Evolutionary conservation across 2,797 vertebrate genomes (phyloP).

Genomic region (Avahi laniger): DNA sequence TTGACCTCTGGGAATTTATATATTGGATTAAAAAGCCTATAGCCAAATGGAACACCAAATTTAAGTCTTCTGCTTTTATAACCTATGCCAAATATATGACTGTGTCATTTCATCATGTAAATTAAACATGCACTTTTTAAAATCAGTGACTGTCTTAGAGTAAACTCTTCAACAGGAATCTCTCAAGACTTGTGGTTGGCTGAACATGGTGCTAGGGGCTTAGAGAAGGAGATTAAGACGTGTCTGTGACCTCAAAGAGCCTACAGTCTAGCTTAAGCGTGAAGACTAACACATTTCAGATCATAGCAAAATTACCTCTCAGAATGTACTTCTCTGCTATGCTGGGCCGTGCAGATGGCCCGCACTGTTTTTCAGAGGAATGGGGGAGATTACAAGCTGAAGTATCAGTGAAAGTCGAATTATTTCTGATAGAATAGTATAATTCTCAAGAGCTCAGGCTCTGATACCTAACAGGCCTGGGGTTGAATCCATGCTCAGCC

Average conservation of each 20-base stretch:
- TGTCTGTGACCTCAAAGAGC: not conserved
- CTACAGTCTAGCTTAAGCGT: not conserved
- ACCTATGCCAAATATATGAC: not conserved
- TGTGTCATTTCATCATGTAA: slow-evolving; percentile 32
- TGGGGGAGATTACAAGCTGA: not conserved
- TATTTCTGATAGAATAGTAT: not conserved
- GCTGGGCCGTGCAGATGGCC: not conserved
- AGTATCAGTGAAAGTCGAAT: not conserved
- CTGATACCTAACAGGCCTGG: not conserved
- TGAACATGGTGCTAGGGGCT: not conserved
- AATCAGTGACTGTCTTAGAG: not conserved
- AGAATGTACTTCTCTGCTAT: not conserved
- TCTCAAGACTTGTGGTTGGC: not conserved
- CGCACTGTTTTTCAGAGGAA: not conserved
- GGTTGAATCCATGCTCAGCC: not conserved
- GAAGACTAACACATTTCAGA: not conserved
- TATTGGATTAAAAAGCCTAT: slow-evolving; percentile 53
- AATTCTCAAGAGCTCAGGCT: not conserved
- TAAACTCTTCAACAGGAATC: not conserved
- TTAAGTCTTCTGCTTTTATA: slow-evolving; percentile 48
- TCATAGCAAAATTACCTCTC: not conserved
- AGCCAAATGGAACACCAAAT: slow-evolving; percentile 51
- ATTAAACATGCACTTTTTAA: not conserved
- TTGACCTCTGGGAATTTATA: slow-evolving; percentile 70
- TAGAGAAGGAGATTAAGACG: not conserved